phyloP scores from a whole-genome alignment of 92 coral and sea anemone species.

The Phenganax stokvisi region DNA sequence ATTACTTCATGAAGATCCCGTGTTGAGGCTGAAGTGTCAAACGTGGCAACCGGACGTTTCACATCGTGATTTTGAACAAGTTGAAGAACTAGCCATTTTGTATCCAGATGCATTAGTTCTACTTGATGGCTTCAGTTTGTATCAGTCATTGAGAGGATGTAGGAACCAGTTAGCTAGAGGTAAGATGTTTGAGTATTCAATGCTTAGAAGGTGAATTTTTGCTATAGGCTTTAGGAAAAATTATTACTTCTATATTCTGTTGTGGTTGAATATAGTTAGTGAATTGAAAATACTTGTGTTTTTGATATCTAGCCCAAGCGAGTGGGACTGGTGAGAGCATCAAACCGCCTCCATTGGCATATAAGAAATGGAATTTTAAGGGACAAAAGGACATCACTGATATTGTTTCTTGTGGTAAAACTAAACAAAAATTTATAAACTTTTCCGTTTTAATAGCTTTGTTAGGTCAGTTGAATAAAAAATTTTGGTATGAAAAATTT shows the following conservation, averaged over 20 bases:
- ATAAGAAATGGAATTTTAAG: constrained; percentile 91
- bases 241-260: no score
- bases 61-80: constrained; percentile 83
- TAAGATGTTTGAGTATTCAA: neutral
- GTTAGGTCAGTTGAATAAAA: no score
- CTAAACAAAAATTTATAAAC: no score
- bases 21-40: constrained; percentile 73
- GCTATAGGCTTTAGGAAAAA: no score
- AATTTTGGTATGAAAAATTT: no score
- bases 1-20: constrained; percentile 83
- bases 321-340: constrained; percentile 73
- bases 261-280: no score
- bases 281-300: no score
- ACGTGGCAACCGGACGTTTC: constrained; percentile 89
- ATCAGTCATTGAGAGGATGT: constrained; percentile 97
- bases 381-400: constrained; percentile 80
- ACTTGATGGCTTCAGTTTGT: constrained; percentile 92
- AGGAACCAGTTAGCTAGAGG: constrained; percentile 95
- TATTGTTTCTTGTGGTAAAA: constrained; percentile 88
- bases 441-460: no score
- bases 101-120: constrained; percentile 85
- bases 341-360: constrained; percentile 91
- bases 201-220: neutral
- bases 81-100: constrained; percentile 93
- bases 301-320: constrained; percentile 62